Evolutionary conservation across 2,797 vertebrate genomes (phyloP), one percentile per base, ranked within the genome.

Genomic region (Pipistrellus pygmaeus): DNA sequence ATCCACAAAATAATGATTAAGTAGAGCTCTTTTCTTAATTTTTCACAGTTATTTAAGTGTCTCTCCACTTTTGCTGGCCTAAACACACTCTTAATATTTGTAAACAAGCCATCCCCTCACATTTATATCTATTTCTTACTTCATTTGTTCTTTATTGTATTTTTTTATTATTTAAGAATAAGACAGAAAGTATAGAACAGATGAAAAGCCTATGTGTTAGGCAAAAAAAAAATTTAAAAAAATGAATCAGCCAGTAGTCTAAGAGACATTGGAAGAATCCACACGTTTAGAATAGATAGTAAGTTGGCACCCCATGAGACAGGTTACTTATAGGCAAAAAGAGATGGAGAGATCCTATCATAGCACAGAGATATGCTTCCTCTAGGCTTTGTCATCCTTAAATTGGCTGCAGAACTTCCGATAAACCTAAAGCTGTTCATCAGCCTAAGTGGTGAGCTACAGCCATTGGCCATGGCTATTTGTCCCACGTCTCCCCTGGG

Each of bases 111-210:
- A 90, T 71, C 3, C 32, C 69, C 89, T 85, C 32, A 84, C 27
- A 51, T 32, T 53, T 77, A 32, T 51, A 46, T 85, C 68, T 86
- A 53, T 92, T 85, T 93, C 35, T 35, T 88, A 71, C 62, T 64
- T 82, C 44, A 62, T 69, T 44, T 89, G 62, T 84, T 89, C 25
- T 82, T 93, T 84, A 71, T 14, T 91, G 44, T 51, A 51, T 80
- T 88, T 84, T 85, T 90, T 41, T 41, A 23, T 87, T 95, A 88
- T 38, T 86, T 71, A 10, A 89, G 76, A 89, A 80, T 86, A 72
- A 92, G 35, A 94, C 12, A 62, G 89, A 88, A 90, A 46, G 92
- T 85, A 73, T 35, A 64, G 30, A 23, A 73, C 30, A 82, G 53
- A 44, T 69, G 32, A 93, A 95, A 95, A 8, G 62, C 20, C 6